phyloP scores from a whole-genome alignment of 2,113 vertebrate species.

The Zeus faber region DNA sequence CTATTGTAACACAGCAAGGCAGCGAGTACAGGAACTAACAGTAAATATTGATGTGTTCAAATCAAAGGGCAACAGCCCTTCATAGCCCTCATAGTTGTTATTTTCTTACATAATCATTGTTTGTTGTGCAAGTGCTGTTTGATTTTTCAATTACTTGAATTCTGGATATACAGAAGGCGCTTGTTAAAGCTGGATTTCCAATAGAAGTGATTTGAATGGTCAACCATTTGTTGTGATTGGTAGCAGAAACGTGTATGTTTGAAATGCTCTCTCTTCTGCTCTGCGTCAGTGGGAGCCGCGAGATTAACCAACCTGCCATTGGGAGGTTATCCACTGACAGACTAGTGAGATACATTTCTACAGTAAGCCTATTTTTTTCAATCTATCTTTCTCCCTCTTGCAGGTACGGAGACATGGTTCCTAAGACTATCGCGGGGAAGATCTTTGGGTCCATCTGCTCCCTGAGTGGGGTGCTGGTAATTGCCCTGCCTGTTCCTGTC shows the following conservation, averaged over 20 bases:
- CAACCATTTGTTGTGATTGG: constrained; percentile 1
- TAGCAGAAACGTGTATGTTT: neutral
- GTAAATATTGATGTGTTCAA: no score
- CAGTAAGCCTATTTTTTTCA: no score
- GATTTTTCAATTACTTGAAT: neutral
- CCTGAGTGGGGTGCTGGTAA: constrained; percentile 95
- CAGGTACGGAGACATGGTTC: constrained; percentile 98
- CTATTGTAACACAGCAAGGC: no score
- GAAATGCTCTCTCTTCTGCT: neutral
- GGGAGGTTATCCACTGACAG: no score
- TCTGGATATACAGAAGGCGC: neutral
- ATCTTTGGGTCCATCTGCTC: constrained; percentile 98
- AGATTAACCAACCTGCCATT: no score
- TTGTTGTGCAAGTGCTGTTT: no score
- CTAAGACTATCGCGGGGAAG: constrained; percentile 98
- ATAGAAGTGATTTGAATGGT: constrained; percentile 1
- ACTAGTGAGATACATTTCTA: no score
- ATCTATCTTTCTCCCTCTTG: neutral
- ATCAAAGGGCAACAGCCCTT: neutral
- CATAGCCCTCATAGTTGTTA: neutral
- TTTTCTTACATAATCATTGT: neutral
- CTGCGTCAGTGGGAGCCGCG: constrained; percentile 10
- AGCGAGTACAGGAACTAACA: neutral
- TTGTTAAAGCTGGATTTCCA: no score
- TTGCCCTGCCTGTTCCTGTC: constrained; percentile 95